Evolutionary conservation across 2,888 invertebrate species (phyloP).

Genomic region (Drosophila meridiana): DNA sequence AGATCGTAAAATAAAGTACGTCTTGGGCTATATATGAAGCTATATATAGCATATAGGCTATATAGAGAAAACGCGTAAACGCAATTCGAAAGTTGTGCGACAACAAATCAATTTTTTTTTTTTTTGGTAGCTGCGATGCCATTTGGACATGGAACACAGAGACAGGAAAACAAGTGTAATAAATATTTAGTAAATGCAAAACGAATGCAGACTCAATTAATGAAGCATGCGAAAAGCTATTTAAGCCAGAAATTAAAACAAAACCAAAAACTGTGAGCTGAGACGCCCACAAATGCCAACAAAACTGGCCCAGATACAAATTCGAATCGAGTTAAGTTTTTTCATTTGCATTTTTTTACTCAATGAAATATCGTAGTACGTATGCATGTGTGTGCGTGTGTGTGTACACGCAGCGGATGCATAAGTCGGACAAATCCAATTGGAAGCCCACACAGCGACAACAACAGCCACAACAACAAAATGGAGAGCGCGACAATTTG

Average conservation of each 20-base stretch:
- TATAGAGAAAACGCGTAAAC: conserved; percentile 35
- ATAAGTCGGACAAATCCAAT: conserved; percentile 51
- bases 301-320: conserved; percentile 71
- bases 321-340: conserved; percentile 42
- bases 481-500: conserved; percentile 51
- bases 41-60: conserved; percentile 4
- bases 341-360: conserved; percentile 55
- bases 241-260: conserved; percentile 30
- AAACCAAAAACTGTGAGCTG: conserved; percentile 46
- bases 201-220: conserved; percentile 61
- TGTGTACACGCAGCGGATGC: conserved; percentile 61
- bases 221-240: conserved; percentile 63
- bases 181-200: conserved; percentile 37
- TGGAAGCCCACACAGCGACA: conserved; percentile 65
- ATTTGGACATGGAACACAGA: conserved; percentile 17
- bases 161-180: conserved; percentile 40
- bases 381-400: conserved; percentile 8
- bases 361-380: conserved; percentile 48
- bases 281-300: conserved; percentile 65
- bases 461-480: neutral
- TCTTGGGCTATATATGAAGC: conserved; percentile 8
- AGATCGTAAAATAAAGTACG: conserved; percentile 42
- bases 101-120: conserved; percentile 46
- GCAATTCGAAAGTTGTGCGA: conserved; percentile 67
- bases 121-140: conserved; percentile 13